These are phyloP conservation scores for Candidula unifasciata DNA, from an alignment of 2,888 invertebrate species.

Conservation along the genomic window DNA sequence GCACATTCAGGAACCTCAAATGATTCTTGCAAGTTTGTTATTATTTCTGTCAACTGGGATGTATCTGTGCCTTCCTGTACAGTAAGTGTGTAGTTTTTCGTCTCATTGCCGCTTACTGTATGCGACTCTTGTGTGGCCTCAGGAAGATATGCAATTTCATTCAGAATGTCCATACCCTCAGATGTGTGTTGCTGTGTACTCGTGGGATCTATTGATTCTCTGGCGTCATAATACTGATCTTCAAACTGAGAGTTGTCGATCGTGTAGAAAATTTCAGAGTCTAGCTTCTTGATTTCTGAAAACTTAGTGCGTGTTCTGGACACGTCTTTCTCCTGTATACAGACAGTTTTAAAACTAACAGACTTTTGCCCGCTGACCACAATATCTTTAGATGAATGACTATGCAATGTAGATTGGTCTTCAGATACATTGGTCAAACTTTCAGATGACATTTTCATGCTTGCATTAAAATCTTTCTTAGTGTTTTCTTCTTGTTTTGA, in stretches of 20 bases:
- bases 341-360: not conserved
- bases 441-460: not conserved
- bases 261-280: conserved; percentile 24
- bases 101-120: not conserved
- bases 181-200: not conserved
- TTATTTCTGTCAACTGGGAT: not conserved
- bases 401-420: not conserved
- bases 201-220: not conserved
- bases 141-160: not conserved
- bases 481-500: not conserved
- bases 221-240: conserved; percentile 10
- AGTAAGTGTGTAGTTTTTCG: too few species aligned
- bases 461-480: not conserved
- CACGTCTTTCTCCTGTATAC: not conserved
- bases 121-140: not conserved
- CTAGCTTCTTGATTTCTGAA: not conserved
- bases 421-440: not conserved
- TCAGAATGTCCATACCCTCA: not conserved
- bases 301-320: not conserved
- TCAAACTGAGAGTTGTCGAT: conserved; percentile 25
- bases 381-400: not conserved
- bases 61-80: too few species aligned
- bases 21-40: not conserved
- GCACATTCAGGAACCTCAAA: not conserved
- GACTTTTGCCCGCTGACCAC: not conserved